phyloP scores from a whole-genome alignment of 2,888 invertebrate genomes.

The Cheilosia impressa region DNA sequence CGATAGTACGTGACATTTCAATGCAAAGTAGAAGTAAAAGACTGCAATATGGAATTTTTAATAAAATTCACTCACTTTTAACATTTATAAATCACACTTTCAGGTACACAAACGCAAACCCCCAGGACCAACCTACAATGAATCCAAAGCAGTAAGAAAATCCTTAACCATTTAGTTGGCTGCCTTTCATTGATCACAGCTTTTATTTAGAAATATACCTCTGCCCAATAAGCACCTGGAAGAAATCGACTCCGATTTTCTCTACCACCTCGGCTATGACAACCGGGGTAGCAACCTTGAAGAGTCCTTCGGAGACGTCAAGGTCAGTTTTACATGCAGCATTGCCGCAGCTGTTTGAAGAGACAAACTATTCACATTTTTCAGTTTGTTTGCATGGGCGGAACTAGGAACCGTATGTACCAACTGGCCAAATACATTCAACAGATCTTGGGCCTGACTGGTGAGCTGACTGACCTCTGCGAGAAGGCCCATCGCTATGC shows the following conservation, averaged over 20 bases:
- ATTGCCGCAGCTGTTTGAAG: neutral
- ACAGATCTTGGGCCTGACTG: conserved; percentile 91
- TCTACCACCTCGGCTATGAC: conserved; percentile 94
- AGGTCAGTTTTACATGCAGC: conserved; percentile 85
- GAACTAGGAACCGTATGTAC: conserved; percentile 95
- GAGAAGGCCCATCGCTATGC: conserved; percentile 94
- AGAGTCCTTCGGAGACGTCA: conserved; percentile 96
- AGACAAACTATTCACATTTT: neutral
- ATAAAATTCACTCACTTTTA: neutral
- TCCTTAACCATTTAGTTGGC: neutral
- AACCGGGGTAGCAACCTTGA: conserved; percentile 93
- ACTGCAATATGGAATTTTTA: neutral
- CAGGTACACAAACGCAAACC: neutral
- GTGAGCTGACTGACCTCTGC: conserved; percentile 92
- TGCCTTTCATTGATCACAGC: neutral
- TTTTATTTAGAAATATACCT: neutral
- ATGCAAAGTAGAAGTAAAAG: too few relatives aligned
- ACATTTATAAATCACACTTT: neutral
- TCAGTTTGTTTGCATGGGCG: conserved; percentile 97
- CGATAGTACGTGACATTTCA: too few relatives aligned
- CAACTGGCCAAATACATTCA: conserved; percentile 93
- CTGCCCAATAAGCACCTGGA: conserved; percentile 84
- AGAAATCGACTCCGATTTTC: conserved; percentile 93
- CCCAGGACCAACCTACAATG: neutral
- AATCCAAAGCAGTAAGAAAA: conserved; percentile 6